phyloP scores from a whole-genome alignment of 1,140 invertebrate species.

The Melipona quadrifasciata region DNA sequence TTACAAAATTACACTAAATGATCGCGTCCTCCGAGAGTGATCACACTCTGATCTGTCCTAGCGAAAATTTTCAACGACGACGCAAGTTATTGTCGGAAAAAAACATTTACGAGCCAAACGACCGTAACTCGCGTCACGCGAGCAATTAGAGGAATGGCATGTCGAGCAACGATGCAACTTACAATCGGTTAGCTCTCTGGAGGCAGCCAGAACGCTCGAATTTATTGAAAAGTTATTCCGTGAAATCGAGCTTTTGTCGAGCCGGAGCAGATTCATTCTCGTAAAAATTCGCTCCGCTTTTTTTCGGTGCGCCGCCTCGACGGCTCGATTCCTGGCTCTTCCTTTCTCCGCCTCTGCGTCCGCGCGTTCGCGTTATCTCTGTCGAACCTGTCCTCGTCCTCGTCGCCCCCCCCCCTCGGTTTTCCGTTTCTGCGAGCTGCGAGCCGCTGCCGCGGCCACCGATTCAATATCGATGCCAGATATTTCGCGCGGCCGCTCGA shows the following conservation, averaged over 20 bases:
- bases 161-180: neutral
- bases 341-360: neutral
- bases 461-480: slow-evolving; percentile 79
- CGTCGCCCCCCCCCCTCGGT: neutral
- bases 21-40: no score
- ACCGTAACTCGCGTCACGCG: neutral
- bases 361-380: neutral
- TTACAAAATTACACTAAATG: no score
- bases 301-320: neutral
- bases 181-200: neutral
- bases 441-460: slow-evolving; percentile 41
- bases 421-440: slow-evolving; percentile 21
- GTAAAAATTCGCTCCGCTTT: slow-evolving; percentile 59
- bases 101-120: neutral
- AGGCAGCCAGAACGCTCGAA: slow-evolving; percentile 24
- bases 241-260: slow-evolving; percentile 72
- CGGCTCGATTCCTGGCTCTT: neutral
- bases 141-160: neutral
- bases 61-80: no score
- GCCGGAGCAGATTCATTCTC: slow-evolving; percentile 68
- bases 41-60: no score
- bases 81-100: no score
- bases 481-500: slow-evolving; percentile 75
- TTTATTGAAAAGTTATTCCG: slow-evolving; percentile 73
- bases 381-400: slow-evolving; percentile 46